phyloP scores from a whole-genome alignment of 23 tunicate genomes.

The Oikopleura dioica region DNA sequence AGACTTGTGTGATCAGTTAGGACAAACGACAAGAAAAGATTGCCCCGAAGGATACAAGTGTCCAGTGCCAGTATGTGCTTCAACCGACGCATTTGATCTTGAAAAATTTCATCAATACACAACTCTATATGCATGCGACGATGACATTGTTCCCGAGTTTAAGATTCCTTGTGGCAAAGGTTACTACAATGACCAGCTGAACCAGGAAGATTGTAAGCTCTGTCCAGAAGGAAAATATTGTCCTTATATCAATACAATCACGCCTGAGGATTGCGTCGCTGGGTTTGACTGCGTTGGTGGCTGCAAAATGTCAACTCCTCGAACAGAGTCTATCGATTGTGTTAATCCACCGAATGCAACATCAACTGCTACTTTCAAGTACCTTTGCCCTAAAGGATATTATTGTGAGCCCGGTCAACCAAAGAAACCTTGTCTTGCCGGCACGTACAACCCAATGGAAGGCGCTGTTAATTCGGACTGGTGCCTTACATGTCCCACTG shows the following conservation, averaged over 20 bases:
- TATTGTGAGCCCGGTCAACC: constrained; percentile 29
- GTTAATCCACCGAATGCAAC: too few species aligned
- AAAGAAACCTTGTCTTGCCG: constrained; percentile 66
- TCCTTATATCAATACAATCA: not conserved
- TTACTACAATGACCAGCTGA: constrained; percentile 29
- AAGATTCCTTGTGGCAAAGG: constrained; percentile 40
- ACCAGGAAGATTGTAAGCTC: constrained; percentile 23
- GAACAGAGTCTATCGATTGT: too few species aligned
- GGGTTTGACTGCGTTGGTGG: too few species aligned
- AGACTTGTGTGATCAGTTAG: not conserved
- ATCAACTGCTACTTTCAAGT: not conserved
- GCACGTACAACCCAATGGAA: constrained; percentile 28
- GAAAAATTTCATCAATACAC: not conserved
- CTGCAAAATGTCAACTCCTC: too few species aligned
- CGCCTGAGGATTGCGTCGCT: too few species aligned
- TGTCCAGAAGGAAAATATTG: constrained; percentile 38
- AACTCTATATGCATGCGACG: not conserved
- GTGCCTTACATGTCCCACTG: not conserved
- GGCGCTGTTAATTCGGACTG: not conserved
- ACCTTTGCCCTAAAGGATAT: constrained; percentile 34
- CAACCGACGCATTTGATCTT: not conserved
- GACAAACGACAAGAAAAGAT: not conserved
- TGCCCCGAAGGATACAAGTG: constrained; percentile 56
- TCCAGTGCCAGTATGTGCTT: constrained; percentile 18
- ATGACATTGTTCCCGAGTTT: constrained; percentile 9